Evolutionary conservation across 2,113 vertebrate genomes (phyloP), one percentile per base, ranked within the genome.

Genomic region (Dipodomys merriami): DNA sequence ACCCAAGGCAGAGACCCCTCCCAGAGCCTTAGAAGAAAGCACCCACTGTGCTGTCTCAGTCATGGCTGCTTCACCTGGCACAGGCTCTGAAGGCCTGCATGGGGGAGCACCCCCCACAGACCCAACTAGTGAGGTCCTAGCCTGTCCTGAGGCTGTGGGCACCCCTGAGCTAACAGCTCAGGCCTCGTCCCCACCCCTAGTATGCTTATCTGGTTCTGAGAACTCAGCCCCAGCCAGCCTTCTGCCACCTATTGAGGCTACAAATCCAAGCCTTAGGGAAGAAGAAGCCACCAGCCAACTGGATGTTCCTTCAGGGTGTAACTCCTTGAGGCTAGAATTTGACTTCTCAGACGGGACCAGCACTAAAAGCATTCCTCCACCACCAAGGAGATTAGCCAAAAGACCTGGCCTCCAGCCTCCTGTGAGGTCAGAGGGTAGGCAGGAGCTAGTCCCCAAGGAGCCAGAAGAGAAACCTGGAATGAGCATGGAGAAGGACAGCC

Each of bases 251-350:
- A 97, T 64, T 10, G 97, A 96, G 39, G 96, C 95, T 3, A 97
- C 98, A 83, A 95, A 98, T 72, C 97, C 92, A 53, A 97, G 97
- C 33, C 96, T 97, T 49, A 78, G 23, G 71, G 87, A 76, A 23
- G 96, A 84, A n/a, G 95, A 87, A 2, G 67, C 86, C 11, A 3
- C 15, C 35, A 74, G 57, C 57, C 96, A 96, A 20, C 81, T 67
- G 1, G 92, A 90, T 7, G 1, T 3, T 18, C 9, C 94, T 20
- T 53, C 62, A 33, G 97, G 97, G 49, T 67, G 91, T 3, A 96
- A 91, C 73, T 97, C 98, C 1, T 12, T 98, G 67, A 98, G 97
- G 93, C 97, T 99, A 2, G 99, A 99, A 94, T 98, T 99, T 94
- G 98, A 98, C 92, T 99, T 99, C 46, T 97, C 97, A 5, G 98